Percentiles rank a stretch among this genome's conserved stretches.
Conservation (phyloP, 1,140 invertebrate genomes). For the Drosophila ananassae region DNA sequence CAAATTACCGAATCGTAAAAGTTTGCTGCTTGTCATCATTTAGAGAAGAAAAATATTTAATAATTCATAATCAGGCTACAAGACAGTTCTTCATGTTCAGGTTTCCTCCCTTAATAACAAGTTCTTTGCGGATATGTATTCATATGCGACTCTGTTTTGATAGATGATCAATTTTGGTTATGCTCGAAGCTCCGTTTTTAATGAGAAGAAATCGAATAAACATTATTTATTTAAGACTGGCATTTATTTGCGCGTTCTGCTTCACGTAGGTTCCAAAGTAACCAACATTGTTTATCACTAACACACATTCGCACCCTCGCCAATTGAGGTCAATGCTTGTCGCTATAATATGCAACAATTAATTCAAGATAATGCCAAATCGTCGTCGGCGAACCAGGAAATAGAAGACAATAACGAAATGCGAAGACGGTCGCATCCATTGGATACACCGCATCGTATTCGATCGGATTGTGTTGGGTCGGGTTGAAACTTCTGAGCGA, state of each 20-base stretch:
- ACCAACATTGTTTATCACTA: conserved; percentile 33
- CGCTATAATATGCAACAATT: conserved; percentile 50
- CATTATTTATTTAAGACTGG: conserved; percentile 18
- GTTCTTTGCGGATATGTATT: background rate
- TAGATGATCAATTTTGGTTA: conserved; percentile 4
- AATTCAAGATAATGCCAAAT: conserved; percentile 63
- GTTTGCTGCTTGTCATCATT: background rate
- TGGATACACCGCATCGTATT: conserved; percentile 9
- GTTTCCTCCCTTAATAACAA: background rate
- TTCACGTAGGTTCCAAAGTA: conserved; percentile 21
- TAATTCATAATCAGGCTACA: background rate
- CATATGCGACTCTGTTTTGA: background rate
- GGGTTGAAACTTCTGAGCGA: conserved; percentile 50
- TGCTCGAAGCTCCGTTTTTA: conserved; percentile 20
- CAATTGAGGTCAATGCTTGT: conserved; percentile 73
- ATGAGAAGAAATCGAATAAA: conserved; percentile 23
- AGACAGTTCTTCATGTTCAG: conserved; percentile 1
- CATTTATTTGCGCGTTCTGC: conserved; percentile 37
- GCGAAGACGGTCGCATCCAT: conserved; percentile 45
- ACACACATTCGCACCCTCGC: conserved; percentile 22
- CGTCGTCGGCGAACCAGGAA: conserved; percentile 68
- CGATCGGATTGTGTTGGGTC: background rate
- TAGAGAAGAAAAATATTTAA: background rate
- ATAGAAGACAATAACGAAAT: conserved; percentile 67
- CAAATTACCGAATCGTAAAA: conserved; percentile 9